A percentile compares a stretch with the other conserved stretches of the same genome.
Evolutionary conservation across 2,888 invertebrate species (phyloP).

Genomic region (Ophioninae sp.): DNA sequence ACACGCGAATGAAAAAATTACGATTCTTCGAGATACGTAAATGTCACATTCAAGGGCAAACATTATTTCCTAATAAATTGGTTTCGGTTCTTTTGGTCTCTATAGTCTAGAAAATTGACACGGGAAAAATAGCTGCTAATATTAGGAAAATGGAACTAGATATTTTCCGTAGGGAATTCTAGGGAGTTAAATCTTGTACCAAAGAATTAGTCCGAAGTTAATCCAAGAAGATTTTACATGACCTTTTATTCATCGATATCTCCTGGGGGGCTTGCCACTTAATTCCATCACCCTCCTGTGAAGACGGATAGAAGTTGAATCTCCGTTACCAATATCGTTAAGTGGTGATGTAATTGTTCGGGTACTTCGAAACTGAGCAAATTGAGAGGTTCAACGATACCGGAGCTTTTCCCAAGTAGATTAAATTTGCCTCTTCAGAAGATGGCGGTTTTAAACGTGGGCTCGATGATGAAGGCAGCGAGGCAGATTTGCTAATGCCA

Average conservation of each 20-base stretch:
- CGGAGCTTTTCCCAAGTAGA: neutral
- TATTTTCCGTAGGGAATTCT: neutral
- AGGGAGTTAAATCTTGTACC: neutral
- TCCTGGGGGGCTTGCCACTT: neutral
- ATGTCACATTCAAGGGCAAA: neutral
- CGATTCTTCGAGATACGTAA: neutral
- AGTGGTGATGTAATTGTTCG: neutral
- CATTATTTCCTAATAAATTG: neutral
- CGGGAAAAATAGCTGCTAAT: neutral
- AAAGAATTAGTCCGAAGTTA: neutral
- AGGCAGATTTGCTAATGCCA: constrained; percentile 17
- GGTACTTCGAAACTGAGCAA: constrained; percentile 3
- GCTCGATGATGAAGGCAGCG: neutral
- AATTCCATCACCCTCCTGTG: neutral
- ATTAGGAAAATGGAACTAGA: neutral
- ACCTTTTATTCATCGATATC: neutral
- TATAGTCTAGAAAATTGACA: neutral
- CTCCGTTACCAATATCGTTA: neutral
- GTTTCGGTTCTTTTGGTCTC: neutral
- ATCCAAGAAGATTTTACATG: neutral
- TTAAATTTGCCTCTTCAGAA: constrained; percentile 17
- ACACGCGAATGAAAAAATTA: neutral
- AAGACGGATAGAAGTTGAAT: neutral
- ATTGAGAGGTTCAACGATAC: constrained; percentile 1
- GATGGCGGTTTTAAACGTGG: neutral